These are phyloP conservation scores for Silurus lanzhouensis DNA, from an alignment of 2,797 vertebrate species.

Conservation along the genomic window DNA sequence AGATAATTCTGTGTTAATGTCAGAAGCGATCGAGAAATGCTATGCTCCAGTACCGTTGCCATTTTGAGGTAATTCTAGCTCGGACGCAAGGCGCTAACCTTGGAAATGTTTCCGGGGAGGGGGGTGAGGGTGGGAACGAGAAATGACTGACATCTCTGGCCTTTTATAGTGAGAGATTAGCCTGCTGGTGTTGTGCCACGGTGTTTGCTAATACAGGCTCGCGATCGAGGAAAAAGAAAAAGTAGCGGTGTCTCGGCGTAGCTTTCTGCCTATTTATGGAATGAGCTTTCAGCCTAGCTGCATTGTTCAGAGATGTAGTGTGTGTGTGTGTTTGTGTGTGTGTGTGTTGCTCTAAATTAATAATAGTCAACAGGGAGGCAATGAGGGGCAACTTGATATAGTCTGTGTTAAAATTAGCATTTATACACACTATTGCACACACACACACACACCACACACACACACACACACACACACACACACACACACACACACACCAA, in stretches of 20 bases:
- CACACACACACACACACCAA: neutral
- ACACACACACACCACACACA: constrained; percentile 14
- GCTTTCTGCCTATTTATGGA: constrained; percentile 4
- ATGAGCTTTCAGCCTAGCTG: constrained; percentile 17
- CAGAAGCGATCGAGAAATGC: constrained; percentile 40
- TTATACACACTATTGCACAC: neutral
- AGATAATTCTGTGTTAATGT: constrained; percentile 25
- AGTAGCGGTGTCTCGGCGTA: neutral
- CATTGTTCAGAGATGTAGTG: constrained; percentile 3
- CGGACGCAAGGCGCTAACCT: constrained; percentile 42
- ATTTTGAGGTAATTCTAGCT: constrained; percentile 43
- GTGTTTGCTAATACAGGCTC: constrained; percentile 9
- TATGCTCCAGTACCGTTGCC: constrained; percentile 42
- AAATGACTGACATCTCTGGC: constrained; percentile 45
- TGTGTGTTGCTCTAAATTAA: constrained; percentile 16
- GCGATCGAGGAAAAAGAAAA: neutral
- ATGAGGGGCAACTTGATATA: neutral
- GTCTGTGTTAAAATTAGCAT: neutral
- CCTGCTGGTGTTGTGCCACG: neutral
- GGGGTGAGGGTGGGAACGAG: neutral
- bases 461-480: constrained; percentile 14
- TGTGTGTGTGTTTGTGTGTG: constrained; percentile 27
- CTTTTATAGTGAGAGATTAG: constrained; percentile 44
- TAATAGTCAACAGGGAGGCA: neutral
- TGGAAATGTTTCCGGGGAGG: constrained; percentile 34